Base-by-base conservation (phyloP, 2,888 invertebrate species). In the Zelleria hepariella region DNA sequence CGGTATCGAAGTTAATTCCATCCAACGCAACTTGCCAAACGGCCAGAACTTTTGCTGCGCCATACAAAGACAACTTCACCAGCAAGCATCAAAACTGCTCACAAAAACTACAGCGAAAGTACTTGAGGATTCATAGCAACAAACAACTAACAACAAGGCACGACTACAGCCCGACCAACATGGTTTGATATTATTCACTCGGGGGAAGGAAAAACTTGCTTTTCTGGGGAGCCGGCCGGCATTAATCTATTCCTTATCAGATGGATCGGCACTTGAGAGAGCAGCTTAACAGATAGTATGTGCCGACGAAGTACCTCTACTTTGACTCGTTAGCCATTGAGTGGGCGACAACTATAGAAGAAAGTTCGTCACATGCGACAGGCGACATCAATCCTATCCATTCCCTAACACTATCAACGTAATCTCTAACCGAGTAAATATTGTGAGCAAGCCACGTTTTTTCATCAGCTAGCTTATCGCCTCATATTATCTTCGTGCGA, bases 181-280 rank as follows among this genome's bases (percentile, higher is more conserved):
- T 32, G 55, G 55, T 10, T 32, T 54, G 54, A 55, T 55, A 21
- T 42, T 20, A 55, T 55, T 55, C 32, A 55, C 32, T 1, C 15
- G 32, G 32, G 20, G 21, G 2, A 20, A n/a, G 18, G 55, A 55
- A 55, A 55, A 55, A 55, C 55, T 55, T 27, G 55, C 53, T 53
- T 49, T 32, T 55, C 27, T 20, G n/a, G 18, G 54, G 24, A 54
- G 54, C 54, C n/a, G 54, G 24, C 18, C 5, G 6, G 54, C 24
- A 51, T 21, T 26, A 54, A 18, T 25, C 26, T 54, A 54, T 25
- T 27, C 54, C 54, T 54, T 54, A 27, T 53, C 25, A 25, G 53
- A n/a, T 5, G 25, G 23, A 27, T 54, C 51, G 10, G 51, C 8
- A 10, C 51, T 23, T 23, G 10, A 10, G n/a, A 20, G 20, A 10